phyloP scores from a whole-genome alignment of 2,888 invertebrate species.

The Gastracanthus pulcherrimus region DNA sequence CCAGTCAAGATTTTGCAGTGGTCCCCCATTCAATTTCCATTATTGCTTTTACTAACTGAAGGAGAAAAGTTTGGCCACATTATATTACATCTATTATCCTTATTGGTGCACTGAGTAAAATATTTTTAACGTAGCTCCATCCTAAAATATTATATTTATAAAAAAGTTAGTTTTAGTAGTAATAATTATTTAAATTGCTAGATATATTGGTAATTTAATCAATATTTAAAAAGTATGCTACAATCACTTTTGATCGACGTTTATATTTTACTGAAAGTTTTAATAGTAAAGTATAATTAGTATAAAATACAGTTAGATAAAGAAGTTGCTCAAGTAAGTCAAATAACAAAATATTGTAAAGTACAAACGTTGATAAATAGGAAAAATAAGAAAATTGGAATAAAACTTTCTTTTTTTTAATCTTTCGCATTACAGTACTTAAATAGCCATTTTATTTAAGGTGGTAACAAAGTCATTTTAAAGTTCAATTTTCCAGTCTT shows the following conservation, averaged over 20 bases:
- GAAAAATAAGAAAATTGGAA: background rate
- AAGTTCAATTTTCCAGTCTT: no score
- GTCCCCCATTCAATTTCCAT: constrained; percentile 29
- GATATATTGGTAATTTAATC: background rate
- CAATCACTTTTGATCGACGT: background rate
- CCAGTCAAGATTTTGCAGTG: constrained; percentile 45
- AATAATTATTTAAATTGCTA: background rate
- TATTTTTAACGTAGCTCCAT: background rate
- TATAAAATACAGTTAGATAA: background rate
- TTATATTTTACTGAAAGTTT: background rate
- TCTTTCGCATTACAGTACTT: no score
- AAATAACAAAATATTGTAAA: background rate
- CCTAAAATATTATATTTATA: background rate
- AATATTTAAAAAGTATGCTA: background rate
- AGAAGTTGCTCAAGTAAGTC: no score
- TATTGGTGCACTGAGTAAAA: background rate
- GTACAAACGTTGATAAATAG: background rate
- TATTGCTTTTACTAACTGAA: constrained; percentile 55
- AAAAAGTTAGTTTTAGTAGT: background rate
- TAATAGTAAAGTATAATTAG: no score
- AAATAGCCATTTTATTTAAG: no score
- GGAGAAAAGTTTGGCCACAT: constrained; percentile 37
- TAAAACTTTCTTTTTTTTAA: no score
- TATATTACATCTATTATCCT: background rate
- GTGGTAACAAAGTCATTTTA: no score